Conservation (phyloP, 2,113 vertebrate genomes). For the Anhinga anhinga region DNA sequence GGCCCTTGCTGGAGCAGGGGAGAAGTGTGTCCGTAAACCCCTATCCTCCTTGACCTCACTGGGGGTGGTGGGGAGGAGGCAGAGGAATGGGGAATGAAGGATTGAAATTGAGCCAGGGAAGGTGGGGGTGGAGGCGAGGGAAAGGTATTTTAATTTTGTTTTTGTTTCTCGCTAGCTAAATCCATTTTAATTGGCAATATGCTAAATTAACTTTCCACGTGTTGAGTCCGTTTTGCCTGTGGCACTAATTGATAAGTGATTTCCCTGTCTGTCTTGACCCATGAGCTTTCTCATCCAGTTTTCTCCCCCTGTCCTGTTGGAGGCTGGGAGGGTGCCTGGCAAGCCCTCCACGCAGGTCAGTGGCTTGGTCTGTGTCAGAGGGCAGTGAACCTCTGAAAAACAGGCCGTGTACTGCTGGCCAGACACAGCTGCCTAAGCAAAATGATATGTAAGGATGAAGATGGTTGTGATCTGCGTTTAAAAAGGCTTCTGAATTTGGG, state of each 20-base stretch:
- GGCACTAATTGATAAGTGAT: not conserved
- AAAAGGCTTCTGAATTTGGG: not conserved
- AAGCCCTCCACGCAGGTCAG: not conserved
- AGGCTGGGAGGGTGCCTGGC: not conserved
- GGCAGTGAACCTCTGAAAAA: not conserved
- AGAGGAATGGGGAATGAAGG: not conserved
- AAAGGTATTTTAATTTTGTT: not conserved
- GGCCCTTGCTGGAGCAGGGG: not conserved
- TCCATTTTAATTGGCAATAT: not conserved
- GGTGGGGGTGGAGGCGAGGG: not conserved
- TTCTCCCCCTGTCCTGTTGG: not conserved
- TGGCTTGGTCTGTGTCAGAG: not conserved
- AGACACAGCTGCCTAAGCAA: not conserved
- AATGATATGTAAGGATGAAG: fast-evolving
- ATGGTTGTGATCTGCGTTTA: not conserved
- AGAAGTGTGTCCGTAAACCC: not conserved
- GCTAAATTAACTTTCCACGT: not conserved
- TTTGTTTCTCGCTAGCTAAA: not conserved
- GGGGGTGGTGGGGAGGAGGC: too few species aligned
- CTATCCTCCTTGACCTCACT: fast-evolving
- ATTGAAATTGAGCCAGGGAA: not conserved
- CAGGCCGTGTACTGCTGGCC: not conserved
- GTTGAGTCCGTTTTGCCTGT: fast-evolving
- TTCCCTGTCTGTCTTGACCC: not conserved
- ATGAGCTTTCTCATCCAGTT: not conserved